Conservation (phyloP, 1,140 invertebrate species). For the Leptinotarsa undecemlineata region DNA sequence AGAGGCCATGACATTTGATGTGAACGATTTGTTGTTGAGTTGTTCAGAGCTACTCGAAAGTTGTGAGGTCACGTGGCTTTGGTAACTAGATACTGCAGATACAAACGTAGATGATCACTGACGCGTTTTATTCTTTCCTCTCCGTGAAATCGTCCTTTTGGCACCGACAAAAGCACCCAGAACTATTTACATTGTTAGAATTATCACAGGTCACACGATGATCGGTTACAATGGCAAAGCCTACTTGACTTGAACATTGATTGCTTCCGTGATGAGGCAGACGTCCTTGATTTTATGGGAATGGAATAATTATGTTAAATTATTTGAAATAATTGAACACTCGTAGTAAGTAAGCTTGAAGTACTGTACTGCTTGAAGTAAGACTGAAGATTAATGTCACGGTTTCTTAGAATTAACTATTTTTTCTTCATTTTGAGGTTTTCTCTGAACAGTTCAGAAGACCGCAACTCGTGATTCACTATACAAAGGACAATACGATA, state of each 20-base stretch:
- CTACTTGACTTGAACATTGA: neutral
- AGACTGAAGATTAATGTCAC: too few relatives aligned
- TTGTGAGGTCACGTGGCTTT: constrained; percentile 15
- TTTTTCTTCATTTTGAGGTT: too few relatives aligned
- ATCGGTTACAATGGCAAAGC: constrained; percentile 10
- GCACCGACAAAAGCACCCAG: constrained; percentile 1
- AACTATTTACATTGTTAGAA: neutral
- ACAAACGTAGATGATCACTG: neutral
- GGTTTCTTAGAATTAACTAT: too few relatives aligned
- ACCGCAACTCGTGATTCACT: too few relatives aligned
- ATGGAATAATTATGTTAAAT: neutral
- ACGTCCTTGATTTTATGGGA: constrained; percentile 15
- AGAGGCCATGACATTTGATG: neutral
- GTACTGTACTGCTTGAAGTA: too few relatives aligned
- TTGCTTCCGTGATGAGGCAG: neutral
- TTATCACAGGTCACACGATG: constrained; percentile 14
- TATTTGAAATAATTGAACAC: too few relatives aligned
- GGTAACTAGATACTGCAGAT: constrained; percentile 13
- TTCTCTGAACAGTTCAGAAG: too few relatives aligned
- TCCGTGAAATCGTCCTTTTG: constrained; percentile 21
- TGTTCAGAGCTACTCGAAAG: neutral
- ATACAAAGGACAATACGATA: too few relatives aligned
- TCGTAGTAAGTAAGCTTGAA: too few relatives aligned
- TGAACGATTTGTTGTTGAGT: neutral
- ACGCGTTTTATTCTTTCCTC: constrained; percentile 21